phyloP scores from a whole-genome alignment of 2,888 invertebrate species.

The Cyclophora albipunctata region DNA sequence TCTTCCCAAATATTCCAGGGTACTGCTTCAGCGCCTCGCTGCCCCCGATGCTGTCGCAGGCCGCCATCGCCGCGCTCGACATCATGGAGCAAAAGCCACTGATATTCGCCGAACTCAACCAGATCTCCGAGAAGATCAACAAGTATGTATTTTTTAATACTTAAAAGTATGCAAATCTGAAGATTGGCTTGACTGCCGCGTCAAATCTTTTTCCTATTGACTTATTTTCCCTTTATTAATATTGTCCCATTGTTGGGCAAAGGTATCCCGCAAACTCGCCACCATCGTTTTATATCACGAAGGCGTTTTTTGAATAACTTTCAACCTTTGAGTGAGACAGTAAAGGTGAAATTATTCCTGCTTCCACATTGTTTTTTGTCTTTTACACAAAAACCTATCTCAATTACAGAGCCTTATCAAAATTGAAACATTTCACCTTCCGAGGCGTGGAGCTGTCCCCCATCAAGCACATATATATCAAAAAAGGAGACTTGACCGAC shows the following conservation, averaged over 20 bases:
- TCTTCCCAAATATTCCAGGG: conserved; percentile 53
- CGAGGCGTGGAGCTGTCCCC: conserved; percentile 80
- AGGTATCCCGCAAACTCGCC: too few relatives aligned
- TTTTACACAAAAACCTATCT: too few relatives aligned
- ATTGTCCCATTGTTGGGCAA: too few relatives aligned
- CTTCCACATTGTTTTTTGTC: too few relatives aligned
- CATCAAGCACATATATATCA: conserved; percentile 83
- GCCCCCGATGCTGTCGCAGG: conserved; percentile 93
- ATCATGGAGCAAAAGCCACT: conserved; percentile 81
- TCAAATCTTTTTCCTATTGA: too few relatives aligned
- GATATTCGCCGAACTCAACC: conserved; percentile 77
- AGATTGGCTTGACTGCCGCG: too few relatives aligned
- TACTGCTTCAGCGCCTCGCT: conserved; percentile 98
- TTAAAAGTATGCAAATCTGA: too few relatives aligned
- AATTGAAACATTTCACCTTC: conserved; percentile 64
- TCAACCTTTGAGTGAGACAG: too few relatives aligned
- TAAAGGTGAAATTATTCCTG: too few relatives aligned
- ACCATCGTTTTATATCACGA: too few relatives aligned
- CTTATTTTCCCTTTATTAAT: too few relatives aligned
- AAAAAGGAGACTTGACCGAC: conserved; percentile 57
- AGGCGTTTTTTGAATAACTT: too few relatives aligned
- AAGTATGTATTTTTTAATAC: conserved; percentile 28
- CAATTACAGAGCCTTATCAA: conserved; percentile 47
- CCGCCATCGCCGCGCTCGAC: conserved; percentile 87
- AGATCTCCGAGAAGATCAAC: conserved; percentile 77